Conservation (phyloP, 2,888 invertebrate species). For the Polymixis flavicincta region DNA sequence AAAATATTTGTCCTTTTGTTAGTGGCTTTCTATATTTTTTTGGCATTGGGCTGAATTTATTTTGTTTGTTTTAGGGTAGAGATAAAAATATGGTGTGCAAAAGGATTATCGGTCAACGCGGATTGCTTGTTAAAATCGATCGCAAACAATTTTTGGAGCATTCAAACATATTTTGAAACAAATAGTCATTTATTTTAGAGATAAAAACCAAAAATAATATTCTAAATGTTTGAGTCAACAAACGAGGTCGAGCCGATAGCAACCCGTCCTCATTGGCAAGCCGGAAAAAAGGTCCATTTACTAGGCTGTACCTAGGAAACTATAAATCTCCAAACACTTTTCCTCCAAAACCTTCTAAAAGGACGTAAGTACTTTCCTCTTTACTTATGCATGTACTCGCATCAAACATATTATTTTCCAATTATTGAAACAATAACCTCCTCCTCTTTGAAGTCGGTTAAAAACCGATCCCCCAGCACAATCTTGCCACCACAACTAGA, state of each 20-base stretch:
- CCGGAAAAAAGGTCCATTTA: neutral
- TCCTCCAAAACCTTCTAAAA: neutral
- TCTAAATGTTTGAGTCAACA: neutral
- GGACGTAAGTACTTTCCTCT: neutral
- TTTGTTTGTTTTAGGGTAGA: conserved; percentile 12
- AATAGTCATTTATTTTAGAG: neutral
- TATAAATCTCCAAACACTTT: neutral
- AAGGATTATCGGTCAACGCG: conserved; percentile 1
- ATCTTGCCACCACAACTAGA: neutral
- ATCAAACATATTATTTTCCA: neutral
- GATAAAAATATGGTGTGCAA: conserved; percentile 25
- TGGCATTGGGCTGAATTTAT: conserved; percentile 37
- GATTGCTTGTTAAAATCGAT: conserved; percentile 1
- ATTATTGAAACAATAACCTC: neutral
- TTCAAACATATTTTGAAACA: neutral
- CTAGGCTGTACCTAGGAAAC: neutral
- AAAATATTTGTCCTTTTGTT: conserved; percentile 65
- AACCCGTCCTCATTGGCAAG: neutral
- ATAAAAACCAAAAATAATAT: neutral
- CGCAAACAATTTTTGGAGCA: neutral
- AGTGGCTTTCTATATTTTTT: conserved; percentile 41
- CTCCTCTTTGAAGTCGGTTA: too few relatives aligned
- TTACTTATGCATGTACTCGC: neutral
- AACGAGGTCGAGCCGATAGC: neutral
- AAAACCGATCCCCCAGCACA: neutral